Evolutionary conservation across 2,113 vertebrate species (phyloP).

Genomic region (Donacobius atricapilla): DNA sequence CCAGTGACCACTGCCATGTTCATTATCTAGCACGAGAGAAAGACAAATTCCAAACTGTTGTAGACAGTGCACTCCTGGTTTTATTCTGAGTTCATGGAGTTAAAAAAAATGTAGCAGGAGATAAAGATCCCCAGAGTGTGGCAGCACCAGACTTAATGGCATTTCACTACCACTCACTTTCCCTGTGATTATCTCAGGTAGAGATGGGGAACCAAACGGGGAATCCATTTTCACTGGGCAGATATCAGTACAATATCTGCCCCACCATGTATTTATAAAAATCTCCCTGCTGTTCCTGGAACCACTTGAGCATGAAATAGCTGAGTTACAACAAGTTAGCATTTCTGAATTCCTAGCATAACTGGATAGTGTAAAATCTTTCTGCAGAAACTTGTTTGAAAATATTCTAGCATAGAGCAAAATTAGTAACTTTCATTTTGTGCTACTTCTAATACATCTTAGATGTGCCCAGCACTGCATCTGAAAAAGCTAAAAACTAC

Average conservation of each 20-base stretch:
- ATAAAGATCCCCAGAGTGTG: neutral
- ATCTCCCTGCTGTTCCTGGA: constrained; percentile 15
- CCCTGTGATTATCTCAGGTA: constrained; percentile 3
- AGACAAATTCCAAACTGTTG: neutral
- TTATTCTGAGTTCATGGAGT: neutral
- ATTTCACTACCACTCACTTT: neutral
- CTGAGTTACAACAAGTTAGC: neutral
- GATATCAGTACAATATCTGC: constrained; percentile 4
- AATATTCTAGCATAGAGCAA: neutral
- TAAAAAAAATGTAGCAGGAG: neutral
- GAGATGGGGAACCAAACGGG: neutral
- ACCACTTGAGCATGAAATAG: constrained; percentile 1
- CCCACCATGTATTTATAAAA: neutral
- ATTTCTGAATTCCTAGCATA: constrained; percentile 25
- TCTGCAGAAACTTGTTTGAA: neutral
- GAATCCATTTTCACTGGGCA: neutral
- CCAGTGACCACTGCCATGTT: neutral
- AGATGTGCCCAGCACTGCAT: neutral
- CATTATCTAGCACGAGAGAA: neutral
- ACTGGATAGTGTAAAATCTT: neutral
- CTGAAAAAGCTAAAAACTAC: neutral
- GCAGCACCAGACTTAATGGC: neutral
- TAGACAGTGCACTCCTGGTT: neutral
- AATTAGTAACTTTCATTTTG: neutral
- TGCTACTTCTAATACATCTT: neutral